Evolutionary conservation across 2,113 vertebrate species (phyloP).

Genomic region (Poecile atricapillus): DNA sequence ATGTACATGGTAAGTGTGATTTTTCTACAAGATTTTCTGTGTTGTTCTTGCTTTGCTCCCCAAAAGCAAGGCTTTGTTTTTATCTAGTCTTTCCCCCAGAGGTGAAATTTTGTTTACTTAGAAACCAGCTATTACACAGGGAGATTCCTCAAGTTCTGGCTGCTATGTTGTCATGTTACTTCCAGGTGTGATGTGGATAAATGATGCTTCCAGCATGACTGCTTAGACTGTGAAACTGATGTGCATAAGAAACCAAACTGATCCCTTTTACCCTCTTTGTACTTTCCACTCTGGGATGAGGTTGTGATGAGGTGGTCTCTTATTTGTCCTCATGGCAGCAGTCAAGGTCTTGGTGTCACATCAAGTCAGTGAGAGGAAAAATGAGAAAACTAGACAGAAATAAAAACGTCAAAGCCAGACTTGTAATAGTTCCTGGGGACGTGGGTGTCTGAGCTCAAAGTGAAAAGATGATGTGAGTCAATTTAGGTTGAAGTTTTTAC

Average conservation of each 20-base stretch:
- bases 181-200: neutral
- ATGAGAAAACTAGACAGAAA: neutral
- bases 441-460: neutral
- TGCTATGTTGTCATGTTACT: neutral
- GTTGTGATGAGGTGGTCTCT: neutral
- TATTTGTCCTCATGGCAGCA: neutral
- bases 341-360: accelerated
- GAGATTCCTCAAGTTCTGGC: neutral
- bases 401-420: neutral
- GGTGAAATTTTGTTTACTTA: neutral
- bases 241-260: neutral
- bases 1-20: constrained; percentile 93
- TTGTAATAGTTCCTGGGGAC: neutral
- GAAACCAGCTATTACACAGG: neutral
- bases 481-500: neutral
- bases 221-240: neutral
- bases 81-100: neutral
- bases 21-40: neutral
- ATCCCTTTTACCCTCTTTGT: neutral
- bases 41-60: neutral
- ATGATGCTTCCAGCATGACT: neutral
- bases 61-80: neutral
- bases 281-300: neutral
- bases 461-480: neutral
- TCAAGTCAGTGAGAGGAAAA: neutral